These are phyloP conservation scores for Palythoa caribaeorum DNA, from an alignment of 92 coral and sea anemone genomes.

Conservation along the genomic window DNA sequence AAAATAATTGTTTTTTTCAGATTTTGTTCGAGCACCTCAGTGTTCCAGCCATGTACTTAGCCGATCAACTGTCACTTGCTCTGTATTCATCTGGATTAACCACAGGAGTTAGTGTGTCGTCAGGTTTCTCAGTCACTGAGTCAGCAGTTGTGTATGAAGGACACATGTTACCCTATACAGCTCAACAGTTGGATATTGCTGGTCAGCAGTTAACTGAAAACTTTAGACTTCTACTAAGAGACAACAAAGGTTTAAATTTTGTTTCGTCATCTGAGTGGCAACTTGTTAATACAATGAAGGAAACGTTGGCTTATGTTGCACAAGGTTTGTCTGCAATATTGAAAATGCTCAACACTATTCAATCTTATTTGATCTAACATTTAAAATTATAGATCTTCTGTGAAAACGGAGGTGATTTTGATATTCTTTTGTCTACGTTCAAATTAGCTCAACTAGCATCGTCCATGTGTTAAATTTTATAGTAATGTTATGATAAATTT, in stretches of 20 bases:
- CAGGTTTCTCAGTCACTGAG: conserved; percentile 95
- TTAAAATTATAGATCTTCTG: not conserved
- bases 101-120: conserved; percentile 86
- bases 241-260: conserved; percentile 85
- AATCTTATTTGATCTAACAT: not conserved
- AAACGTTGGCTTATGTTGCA: conserved; percentile 86
- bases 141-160: conserved; percentile 98
- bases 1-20: conserved; percentile 49
- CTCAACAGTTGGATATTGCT: conserved; percentile 89
- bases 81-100: conserved; percentile 93
- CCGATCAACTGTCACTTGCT: conserved; percentile 84
- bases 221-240: conserved; percentile 81
- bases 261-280: conserved; percentile 97
- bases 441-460: too few species aligned
- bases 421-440: too few species aligned
- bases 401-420: too few species aligned
- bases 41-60: conserved; percentile 94
- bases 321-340: conserved; percentile 61
- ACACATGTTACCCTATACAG: conserved; percentile 77
- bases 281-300: conserved; percentile 94
- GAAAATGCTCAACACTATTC: not conserved
- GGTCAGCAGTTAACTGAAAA: conserved; percentile 93
- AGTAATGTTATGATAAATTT: too few species aligned
- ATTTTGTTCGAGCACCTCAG: conserved; percentile 92
- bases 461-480: too few species aligned